phyloP scores from a whole-genome alignment of 2,113 vertebrate species.

The Kryptolebias marmoratus region DNA sequence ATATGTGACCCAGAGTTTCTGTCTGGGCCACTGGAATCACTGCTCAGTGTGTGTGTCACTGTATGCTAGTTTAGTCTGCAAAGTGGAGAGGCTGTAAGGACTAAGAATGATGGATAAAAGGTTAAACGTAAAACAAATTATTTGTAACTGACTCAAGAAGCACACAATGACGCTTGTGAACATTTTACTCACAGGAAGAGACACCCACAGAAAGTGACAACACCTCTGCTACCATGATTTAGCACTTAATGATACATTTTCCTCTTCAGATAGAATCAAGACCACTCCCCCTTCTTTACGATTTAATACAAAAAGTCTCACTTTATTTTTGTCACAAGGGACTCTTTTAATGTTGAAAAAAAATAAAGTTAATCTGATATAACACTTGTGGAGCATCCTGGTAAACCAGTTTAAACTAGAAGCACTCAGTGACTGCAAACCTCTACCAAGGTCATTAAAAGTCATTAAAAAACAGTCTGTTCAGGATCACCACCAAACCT shows the following conservation, averaged over 20 bases:
- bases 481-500: too few relatives aligned
- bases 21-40: slow-evolving; percentile 17
- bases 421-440: too few relatives aligned
- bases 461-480: too few relatives aligned
- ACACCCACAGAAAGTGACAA: slow-evolving; percentile 8
- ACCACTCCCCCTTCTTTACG: too few relatives aligned
- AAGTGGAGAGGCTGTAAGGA: neutral
- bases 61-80: neutral
- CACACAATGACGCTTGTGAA: neutral
- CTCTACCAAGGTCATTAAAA: too few relatives aligned
- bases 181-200: slow-evolving; percentile 32
- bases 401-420: too few relatives aligned
- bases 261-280: slow-evolving; percentile 20
- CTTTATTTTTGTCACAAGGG: too few relatives aligned
- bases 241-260: slow-evolving; percentile 17
- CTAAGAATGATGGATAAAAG: neutral
- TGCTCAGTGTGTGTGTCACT: slow-evolving; percentile 20
- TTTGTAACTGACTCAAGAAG: slow-evolving; percentile 11
- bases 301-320: too few relatives aligned
- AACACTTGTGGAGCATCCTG: neutral
- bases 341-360: too few relatives aligned
- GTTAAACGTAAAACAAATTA: neutral
- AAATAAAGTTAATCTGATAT: neutral
- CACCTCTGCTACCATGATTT: neutral
- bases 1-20: slow-evolving; percentile 41